Evolutionary conservation across 2,113 vertebrate genomes (phyloP).

Genomic region (Oreochromis niloticus): DNA sequence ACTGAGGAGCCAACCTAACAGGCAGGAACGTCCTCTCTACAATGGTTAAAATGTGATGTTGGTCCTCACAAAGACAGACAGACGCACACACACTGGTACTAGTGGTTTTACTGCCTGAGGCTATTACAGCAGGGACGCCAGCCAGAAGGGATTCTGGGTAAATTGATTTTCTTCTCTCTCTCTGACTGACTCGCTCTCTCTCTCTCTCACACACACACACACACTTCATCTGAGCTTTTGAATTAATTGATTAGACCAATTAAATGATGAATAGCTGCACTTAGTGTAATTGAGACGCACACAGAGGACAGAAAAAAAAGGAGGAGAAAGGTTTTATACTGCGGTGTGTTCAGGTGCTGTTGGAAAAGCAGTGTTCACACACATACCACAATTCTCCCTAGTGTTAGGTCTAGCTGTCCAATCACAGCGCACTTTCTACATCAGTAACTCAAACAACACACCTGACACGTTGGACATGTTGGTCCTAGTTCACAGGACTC

Average conservation of each 20-base stretch:
- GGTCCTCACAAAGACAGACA: neutral
- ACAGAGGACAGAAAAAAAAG: neutral
- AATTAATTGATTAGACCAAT: neutral
- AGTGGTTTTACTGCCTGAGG: neutral
- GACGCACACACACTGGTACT: neutral
- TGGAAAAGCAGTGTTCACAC: neutral
- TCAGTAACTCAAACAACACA: neutral
- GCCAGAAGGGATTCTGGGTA: neutral
- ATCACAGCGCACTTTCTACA: neutral
- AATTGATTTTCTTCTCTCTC: neutral
- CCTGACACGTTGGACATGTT: neutral
- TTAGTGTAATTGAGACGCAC: neutral
- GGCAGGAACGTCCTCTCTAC: neutral
- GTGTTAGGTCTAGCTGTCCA: neutral
- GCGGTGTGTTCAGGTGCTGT: neutral
- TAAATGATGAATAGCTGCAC: neutral
- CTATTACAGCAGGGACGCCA: neutral
- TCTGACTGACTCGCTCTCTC: neutral
- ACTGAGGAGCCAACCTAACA: neutral
- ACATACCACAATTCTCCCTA: neutral
- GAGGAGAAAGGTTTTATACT: neutral
- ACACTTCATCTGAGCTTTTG: neutral
- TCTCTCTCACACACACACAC: neutral
- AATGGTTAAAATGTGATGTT: neutral
- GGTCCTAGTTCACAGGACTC: neutral